Conservation (phyloP, 2,797 vertebrate species). For the Coranthus polyacanthus region DNA sequence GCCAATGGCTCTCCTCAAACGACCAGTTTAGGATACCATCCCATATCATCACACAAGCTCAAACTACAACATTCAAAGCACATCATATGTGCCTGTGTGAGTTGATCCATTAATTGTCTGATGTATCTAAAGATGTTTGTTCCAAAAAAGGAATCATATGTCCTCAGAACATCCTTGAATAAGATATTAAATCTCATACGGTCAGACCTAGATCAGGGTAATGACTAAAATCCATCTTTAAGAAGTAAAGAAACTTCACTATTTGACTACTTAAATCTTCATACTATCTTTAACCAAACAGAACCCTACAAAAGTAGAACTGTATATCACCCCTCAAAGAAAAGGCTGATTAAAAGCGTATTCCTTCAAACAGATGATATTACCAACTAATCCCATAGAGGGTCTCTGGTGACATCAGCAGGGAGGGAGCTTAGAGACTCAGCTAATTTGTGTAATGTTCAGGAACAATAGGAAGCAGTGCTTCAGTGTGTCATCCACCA, state of each 20-base stretch:
- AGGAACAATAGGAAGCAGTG: constrained; percentile 53
- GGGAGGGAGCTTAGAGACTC: constrained; percentile 46
- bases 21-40: too few species aligned
- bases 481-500: constrained; percentile 66
- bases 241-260: constrained; percentile 18
- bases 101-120: not conserved
- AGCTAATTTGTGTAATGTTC: constrained; percentile 69
- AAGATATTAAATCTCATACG: constrained; percentile 23
- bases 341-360: constrained; percentile 38
- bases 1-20: too few species aligned
- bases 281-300: constrained; percentile 34
- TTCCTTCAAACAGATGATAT: constrained; percentile 60
- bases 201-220: constrained; percentile 6
- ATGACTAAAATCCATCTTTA: constrained; percentile 22
- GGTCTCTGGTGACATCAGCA: constrained; percentile 50
- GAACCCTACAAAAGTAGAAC: constrained; percentile 19
- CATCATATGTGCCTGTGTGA: not conserved
- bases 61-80: constrained; percentile 9
- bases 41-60: too few species aligned
- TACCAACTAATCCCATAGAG: constrained; percentile 54
- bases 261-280: constrained; percentile 15
- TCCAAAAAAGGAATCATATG: constrained; percentile 17
- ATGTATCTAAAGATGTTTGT: constrained; percentile 12
- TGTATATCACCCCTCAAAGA: constrained; percentile 25
- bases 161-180: constrained; percentile 38